Conservation (phyloP, 2,797 vertebrate species). For the Tapera naevia region DNA sequence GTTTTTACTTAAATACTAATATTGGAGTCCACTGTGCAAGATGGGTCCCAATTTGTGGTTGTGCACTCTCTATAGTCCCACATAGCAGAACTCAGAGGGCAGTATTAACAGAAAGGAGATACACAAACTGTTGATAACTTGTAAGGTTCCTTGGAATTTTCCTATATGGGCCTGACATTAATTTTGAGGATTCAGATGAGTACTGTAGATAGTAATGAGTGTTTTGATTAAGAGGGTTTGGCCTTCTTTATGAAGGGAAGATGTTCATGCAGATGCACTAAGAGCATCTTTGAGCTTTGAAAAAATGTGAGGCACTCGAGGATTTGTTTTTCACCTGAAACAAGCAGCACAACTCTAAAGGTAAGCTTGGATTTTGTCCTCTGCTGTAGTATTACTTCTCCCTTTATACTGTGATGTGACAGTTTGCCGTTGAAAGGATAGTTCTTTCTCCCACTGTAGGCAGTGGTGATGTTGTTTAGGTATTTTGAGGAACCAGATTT, state of each 20-base stretch:
- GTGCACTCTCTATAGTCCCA: neutral
- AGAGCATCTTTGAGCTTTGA: neutral
- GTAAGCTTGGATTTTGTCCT: neutral
- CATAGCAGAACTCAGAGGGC: neutral
- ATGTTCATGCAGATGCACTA: neutral
- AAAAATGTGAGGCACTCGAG: neutral
- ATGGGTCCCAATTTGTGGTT: rapidly evolving
- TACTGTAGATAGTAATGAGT: neutral
- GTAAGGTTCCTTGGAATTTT: neutral
- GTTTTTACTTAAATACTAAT: neutral
- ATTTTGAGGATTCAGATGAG: neutral
- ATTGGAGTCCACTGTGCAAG: neutral
- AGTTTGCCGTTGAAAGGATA: neutral
- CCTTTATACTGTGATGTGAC: neutral
- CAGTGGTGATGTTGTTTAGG: neutral
- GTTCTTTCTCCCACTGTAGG: neutral
- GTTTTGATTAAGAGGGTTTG: constrained; percentile 5
- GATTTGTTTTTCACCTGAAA: neutral
- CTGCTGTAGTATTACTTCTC: neutral
- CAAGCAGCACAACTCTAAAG: neutral
- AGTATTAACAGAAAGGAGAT: neutral
- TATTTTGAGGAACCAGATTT: neutral
- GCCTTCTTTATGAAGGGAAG: neutral
- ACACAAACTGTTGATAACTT: neutral
- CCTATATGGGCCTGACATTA: neutral